These are phyloP conservation scores for Drosophila repletoides DNA, from an alignment of 1,140 invertebrate species.

Conservation along the genomic window DNA sequence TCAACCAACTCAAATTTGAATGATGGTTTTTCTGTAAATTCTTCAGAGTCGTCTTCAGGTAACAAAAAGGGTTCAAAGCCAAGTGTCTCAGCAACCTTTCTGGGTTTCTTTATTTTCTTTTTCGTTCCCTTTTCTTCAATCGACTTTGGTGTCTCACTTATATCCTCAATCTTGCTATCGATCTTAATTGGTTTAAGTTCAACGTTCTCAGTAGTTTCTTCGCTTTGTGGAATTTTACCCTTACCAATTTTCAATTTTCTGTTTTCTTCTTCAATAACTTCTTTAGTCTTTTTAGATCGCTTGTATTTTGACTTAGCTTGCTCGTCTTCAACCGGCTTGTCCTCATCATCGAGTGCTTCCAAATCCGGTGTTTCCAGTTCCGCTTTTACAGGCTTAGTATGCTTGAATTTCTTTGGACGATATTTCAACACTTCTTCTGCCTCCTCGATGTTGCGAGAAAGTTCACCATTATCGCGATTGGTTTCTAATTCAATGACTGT, in stretches of 20 bases:
- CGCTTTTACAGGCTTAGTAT: conserved; percentile 39
- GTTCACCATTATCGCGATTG: conserved; percentile 57
- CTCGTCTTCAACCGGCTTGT: conserved; percentile 28
- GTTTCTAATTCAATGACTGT: conserved; percentile 58
- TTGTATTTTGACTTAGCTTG: conserved; percentile 60
- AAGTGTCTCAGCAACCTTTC: conserved; percentile 26
- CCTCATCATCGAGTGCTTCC: conserved; percentile 47
- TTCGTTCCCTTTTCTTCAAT: conserved; percentile 47
- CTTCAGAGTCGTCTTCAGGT: conserved; percentile 12
- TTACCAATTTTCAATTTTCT: conserved; percentile 69
- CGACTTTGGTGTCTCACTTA: conserved; percentile 61
- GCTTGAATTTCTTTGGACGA: conserved; percentile 68
- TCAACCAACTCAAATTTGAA: conserved; percentile 57
- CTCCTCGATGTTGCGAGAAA: conserved; percentile 77
- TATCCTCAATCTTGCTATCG: conserved; percentile 65
- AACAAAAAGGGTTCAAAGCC: conserved; percentile 32
- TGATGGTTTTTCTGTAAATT: conserved; percentile 30
- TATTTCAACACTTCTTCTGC: conserved; percentile 62
- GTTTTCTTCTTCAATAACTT: conserved; percentile 33
- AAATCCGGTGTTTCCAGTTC: conserved; percentile 59
- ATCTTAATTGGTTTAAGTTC: conserved; percentile 82
- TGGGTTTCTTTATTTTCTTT: conserved; percentile 46
- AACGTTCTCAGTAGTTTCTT: conserved; percentile 83
- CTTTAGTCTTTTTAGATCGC: conserved; percentile 50
- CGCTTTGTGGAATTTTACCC: conserved; percentile 60